These are phyloP conservation scores for Myotis lucifugus DNA, from an alignment of 2,113 vertebrate genomes.

Conservation along the genomic window DNA sequence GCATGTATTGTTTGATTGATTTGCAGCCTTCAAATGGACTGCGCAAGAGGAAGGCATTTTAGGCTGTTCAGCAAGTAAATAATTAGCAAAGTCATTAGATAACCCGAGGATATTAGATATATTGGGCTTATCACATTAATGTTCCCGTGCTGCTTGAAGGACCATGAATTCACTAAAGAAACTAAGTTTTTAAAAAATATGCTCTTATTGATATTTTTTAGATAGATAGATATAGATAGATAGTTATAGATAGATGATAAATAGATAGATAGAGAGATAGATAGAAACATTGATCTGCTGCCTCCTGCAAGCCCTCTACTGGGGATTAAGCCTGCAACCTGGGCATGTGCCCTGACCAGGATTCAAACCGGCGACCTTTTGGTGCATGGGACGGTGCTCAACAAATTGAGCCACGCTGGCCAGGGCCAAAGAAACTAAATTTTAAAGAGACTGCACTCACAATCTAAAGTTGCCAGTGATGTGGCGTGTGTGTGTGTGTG, in stretches of 20 bases:
- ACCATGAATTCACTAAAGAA: neutral
- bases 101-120: constrained; percentile 31
- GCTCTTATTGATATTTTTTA: neutral
- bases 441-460: neutral
- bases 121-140: constrained; percentile 10
- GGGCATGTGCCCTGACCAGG: neutral
- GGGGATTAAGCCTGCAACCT: neutral
- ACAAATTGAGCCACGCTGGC: neutral
- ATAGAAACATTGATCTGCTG: neutral
- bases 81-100: constrained; percentile 79
- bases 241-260: too few species aligned
- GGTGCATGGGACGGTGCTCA: neutral
- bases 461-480: neutral
- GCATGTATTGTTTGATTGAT: constrained; percentile 69
- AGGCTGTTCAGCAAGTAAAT: constrained; percentile 74
- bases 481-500: neutral
- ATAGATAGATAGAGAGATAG: too few species aligned
- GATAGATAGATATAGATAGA: too few species aligned
- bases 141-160: neutral
- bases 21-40: constrained; percentile 64
- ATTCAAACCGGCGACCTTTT: neutral
- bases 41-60: constrained; percentile 72
- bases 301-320: neutral
- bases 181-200: neutral
- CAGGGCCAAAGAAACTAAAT: neutral